Evolutionary conservation across 2,888 invertebrate species (phyloP), one percentile per base, ranked within the genome.

Genomic region (Fabriciana adippe): DNA sequence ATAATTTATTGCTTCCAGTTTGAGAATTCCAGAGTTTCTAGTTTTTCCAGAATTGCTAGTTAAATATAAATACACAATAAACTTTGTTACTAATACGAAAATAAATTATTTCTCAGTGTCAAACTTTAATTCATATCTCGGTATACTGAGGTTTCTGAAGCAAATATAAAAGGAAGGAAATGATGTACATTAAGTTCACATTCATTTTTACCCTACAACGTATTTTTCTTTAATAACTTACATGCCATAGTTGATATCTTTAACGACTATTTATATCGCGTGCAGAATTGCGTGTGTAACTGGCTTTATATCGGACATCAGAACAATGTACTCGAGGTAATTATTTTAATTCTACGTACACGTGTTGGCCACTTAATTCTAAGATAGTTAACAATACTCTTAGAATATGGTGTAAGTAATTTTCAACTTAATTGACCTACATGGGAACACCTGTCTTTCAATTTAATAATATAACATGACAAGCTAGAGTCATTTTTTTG

Each of bases 261-360:
- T 41, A 2, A 41, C 35, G 35, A 47, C 8, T 21, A 63, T 45
- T 51, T 56, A 73, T 77, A 75, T 74, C 75, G 74, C 80, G 77
- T 80, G 81, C 80, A 75, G 76, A 72, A 72, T 82, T 75, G 76
- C 75, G 78, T 77, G 78, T 75, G 74, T 63, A 66, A 73, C 74
- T 65, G 65, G 68, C 68, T 65, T 66, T 70, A 54, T 66, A 71
- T 72, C 66, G 57, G 55, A 55, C 59, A 66, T 68, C 65, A 51
- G 51, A 56, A 61, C 65, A 64, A 51, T 67, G 57, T 65, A 26
- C 14, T 8, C 5, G 35, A 59, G 47, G 65, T 57, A 65, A 65
- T 65, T 65, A 65, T 65, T 65, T 65, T 65, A 65, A 65, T 65
- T 59, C 48, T 26, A 45, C 56, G 64, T 59, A 53, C 65, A 51